These are phyloP conservation scores for Mastacembelus armatus DNA, from an alignment of 2,797 vertebrate species.

Conservation along the genomic window DNA sequence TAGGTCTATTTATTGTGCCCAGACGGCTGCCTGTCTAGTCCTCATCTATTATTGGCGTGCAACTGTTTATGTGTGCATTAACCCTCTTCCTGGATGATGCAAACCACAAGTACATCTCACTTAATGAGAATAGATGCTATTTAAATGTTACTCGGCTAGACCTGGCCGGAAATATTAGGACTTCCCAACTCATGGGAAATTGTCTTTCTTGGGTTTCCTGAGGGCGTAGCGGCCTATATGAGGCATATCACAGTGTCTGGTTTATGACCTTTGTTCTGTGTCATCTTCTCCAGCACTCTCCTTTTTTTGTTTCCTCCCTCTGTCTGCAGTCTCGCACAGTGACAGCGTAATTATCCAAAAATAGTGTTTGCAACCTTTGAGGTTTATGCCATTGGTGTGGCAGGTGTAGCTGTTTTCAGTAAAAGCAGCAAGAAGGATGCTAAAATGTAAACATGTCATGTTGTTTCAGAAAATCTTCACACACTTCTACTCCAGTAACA, in stretches of 20 bases:
- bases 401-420: constrained; percentile 11
- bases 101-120: constrained; percentile 29
- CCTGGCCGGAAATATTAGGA: constrained; percentile 11
- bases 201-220: constrained; percentile 29
- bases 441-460: background rate
- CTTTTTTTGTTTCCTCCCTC: constrained; percentile 26
- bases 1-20: constrained; percentile 67
- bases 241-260: constrained; percentile 47
- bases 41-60: constrained; percentile 67
- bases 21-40: constrained; percentile 49
- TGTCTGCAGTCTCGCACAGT: background rate
- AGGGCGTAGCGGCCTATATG: constrained; percentile 35
- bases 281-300: constrained; percentile 29
- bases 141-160: constrained; percentile 15
- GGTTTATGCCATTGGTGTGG: constrained; percentile 24
- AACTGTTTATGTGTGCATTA: constrained; percentile 62
- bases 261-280: constrained; percentile 45
- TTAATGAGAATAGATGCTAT: constrained; percentile 45
- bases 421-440: constrained; percentile 11
- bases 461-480: constrained; percentile 5
- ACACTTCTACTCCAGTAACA: background rate
- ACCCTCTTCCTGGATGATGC: constrained; percentile 55
- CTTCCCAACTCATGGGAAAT: constrained; percentile 41
- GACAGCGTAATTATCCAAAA: constrained; percentile 7
- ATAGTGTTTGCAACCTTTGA: constrained; percentile 3